Conservation (phyloP, 2,888 invertebrate species). For the Cheilosia scutellata region DNA sequence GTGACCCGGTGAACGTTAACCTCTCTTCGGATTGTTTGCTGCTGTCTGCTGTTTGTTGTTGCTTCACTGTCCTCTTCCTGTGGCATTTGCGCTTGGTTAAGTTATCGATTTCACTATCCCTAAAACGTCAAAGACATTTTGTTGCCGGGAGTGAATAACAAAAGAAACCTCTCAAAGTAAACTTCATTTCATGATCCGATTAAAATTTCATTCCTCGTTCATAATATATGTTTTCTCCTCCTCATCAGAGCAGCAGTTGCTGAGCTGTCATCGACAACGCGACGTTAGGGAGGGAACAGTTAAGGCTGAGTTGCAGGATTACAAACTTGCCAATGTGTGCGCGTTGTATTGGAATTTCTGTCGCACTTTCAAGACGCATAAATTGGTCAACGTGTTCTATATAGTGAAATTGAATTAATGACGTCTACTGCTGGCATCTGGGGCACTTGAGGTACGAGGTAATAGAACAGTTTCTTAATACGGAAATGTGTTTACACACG, state of each 20-base stretch:
- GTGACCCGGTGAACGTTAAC: conserved; percentile 75
- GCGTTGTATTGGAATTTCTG: conserved; percentile 50
- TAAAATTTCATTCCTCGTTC: conserved; percentile 61
- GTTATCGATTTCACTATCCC: conserved; percentile 67
- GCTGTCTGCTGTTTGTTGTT: conserved; percentile 23
- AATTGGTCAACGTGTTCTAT: background rate
- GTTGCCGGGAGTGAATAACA: background rate
- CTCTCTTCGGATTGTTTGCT: conserved; percentile 45
- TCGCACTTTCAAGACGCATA: conserved; percentile 39
- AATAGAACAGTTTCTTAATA: background rate
- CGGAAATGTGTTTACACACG: conserved; percentile 38
- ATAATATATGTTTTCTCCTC: conserved; percentile 35
- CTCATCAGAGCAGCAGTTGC: conserved; percentile 13
- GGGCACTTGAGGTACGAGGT: background rate
- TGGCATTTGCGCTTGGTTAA: conserved; percentile 34
- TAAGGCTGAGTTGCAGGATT: conserved; percentile 30
- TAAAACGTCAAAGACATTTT: background rate
- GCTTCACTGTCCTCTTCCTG: conserved; percentile 17
- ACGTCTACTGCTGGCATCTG: conserved; percentile 7
- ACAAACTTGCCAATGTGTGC: conserved; percentile 52
- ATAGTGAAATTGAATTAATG: conserved; percentile 39
- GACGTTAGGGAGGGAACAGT: background rate
- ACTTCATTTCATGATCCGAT: conserved; percentile 73
- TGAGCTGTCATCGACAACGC: conserved; percentile 1
- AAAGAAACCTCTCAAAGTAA: conserved; percentile 72